Base-by-base conservation (phyloP, 2,888 invertebrate species). In the Himalopsyche japonica region DNA sequence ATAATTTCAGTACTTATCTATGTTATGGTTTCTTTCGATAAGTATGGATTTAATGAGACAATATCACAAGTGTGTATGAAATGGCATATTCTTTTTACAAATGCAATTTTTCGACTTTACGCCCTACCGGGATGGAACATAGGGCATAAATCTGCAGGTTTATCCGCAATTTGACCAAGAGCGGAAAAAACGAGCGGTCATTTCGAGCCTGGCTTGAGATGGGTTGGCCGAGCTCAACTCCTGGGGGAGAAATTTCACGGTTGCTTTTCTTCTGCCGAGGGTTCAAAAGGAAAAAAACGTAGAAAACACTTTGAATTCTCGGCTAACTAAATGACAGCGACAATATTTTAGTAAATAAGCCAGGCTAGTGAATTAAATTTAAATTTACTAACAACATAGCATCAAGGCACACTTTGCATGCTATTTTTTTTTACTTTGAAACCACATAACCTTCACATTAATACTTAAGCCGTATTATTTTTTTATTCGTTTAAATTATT, bases 111-210 rank as follows among this genome's bases (percentile, higher is more conserved):
- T 57, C 57, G 57, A 57, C 57, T 57, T 57, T 57, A 24, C 57
- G 57, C 57, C 57, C 57, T 24, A 7, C 10, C n/a, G 20, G 57
- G 57, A 57, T 57, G 20, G 20, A 57, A 57, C 57, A 57, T 3
- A 57, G 80, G 64, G 34, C 83, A 76, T 83, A 83, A 83, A 83
- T 83, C 80, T 83, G 76, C 30, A 70, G 83, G 70, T 83, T 83
- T 83, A 80, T 80, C 79, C 79, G 64, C 83, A 79, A 83, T 83
- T 83, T 79, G 18, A 49, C 70, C 70, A 79, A 27, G 48, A 48
- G 80, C 43, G 76, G 43, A 83, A 83, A 83, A 83, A 83, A 83
- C 83, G 83, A 80, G 83, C 76, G 83, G 83, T 83, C 83, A 83
- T 83, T 83, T 80, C 83, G 64, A 79, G 57, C 64, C 70, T 79